A percentile compares a stretch with the other conserved stretches of the same genome.
These are phyloP conservation scores for Eclectus roratus DNA, from an alignment of 2,113 vertebrate species.

Conservation along the genomic window DNA sequence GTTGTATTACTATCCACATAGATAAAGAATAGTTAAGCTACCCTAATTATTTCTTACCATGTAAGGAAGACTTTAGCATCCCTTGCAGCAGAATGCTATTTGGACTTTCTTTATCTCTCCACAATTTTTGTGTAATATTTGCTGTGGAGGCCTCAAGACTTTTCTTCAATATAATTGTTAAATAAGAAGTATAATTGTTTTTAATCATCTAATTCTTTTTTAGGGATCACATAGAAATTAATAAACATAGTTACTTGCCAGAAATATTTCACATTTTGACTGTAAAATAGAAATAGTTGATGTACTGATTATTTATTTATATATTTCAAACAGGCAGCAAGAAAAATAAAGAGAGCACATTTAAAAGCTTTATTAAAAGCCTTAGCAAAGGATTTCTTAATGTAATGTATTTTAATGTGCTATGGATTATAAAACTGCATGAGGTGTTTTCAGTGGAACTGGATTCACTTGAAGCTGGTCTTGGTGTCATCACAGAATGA, in stretches of 20 bases:
- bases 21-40: not conserved
- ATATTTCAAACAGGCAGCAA: not conserved
- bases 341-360: not conserved
- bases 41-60: not conserved
- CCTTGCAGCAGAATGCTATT: not conserved
- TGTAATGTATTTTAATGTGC: not conserved
- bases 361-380: not conserved
- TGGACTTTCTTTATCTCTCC: not conserved
- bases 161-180: not conserved
- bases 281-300: not conserved
- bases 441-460: not conserved
- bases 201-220: not conserved
- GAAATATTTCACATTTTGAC: not conserved
- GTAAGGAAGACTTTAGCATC: not conserved
- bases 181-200: not conserved
- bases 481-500: not conserved
- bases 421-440: not conserved
- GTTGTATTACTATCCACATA: not conserved
- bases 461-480: not conserved
- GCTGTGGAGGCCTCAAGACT: not conserved
- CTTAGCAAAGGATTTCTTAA: not conserved
- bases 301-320: conserved; percentile 1
- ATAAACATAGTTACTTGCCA: not conserved
- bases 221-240: not conserved
- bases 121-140: not conserved